Conservation (phyloP, 2,797 vertebrate genomes). For the Phaenicophaeus curvirostris region DNA sequence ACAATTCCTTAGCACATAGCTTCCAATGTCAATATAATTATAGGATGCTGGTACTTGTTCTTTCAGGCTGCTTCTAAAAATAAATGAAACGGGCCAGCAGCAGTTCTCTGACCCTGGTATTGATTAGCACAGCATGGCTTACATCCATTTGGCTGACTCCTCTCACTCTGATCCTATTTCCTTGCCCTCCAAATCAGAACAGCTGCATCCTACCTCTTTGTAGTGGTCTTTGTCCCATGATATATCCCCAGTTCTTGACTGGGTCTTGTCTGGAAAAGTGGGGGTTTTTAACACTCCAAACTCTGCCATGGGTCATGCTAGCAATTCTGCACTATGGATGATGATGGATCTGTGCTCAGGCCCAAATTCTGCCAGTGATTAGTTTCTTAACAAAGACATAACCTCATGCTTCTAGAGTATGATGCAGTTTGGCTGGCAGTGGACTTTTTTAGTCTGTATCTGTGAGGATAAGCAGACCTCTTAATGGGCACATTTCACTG, state of each 20-base stretch:
- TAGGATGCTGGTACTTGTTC: neutral
- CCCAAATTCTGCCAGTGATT: neutral
- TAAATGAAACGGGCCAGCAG: neutral
- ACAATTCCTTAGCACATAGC: neutral
- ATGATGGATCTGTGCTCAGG: neutral
- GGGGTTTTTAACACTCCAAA: neutral
- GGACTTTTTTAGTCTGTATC: neutral
- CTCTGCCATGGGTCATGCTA: neutral
- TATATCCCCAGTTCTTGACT: neutral
- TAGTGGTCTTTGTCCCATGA: neutral
- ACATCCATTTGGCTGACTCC: conserved; percentile 4
- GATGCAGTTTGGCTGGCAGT: neutral
- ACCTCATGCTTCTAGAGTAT: neutral
- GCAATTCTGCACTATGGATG: neutral
- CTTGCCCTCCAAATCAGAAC: neutral
- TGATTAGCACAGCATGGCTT: neutral
- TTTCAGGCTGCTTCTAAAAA: conserved; percentile 32
- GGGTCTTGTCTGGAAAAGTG: neutral
- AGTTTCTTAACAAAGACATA: neutral
- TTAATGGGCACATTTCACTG: neutral
- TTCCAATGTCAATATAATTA: conserved; percentile 6
- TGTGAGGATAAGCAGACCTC: neutral
- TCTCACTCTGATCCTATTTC: neutral
- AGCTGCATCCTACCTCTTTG: neutral
- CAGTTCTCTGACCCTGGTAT: neutral